Base-by-base conservation (phyloP, 2,797 vertebrate species). In the Tragopan temminckii region DNA sequence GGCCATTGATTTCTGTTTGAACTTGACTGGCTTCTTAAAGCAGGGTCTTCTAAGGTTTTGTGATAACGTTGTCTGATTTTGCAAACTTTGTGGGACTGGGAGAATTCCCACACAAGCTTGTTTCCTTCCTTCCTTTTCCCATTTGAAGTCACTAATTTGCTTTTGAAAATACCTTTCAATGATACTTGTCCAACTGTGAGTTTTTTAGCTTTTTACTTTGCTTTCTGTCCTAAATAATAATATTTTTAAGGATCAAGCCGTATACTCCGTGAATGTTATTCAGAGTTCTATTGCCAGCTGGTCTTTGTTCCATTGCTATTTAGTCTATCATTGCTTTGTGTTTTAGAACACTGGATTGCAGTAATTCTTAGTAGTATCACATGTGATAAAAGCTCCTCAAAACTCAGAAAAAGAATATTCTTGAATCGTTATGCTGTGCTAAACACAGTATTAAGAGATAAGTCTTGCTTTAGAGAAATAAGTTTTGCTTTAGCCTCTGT, bases 341-440 rank as follows among this genome's bases (percentile, higher is more conserved):
- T 40, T 92, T 94, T 88, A 69, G 43, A 68, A 90, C 61, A 78
- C 71, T 29, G 3, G 57, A 80, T 92, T 83, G 17, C 80, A 85
- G 8, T 76, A 80, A 80, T 52, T 80, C 6, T 2, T 80, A 6
- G 1, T 46, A 55, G 58, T 68, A 59, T 13, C 8, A 50, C 87
- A 42, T 69, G 25, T 92, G 27, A 33, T 74, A 61, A 79, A 88
- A 88, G 19, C 20, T 33, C 18, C 85, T 83, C 72, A 33, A 75
- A 88, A 70, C 85, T n/a, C 11, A 4, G 29, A 66, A 92, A 83
- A 88, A 66, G 15, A 58, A 1, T 24, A 0, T 5, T 53, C 69
- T 86, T 74, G 5, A 62, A 61, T 48, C 11, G 72, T 64, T 69
- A 7, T 71, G 40, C 68, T 71, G 4, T 48, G 33, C 17, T 38